Evolutionary conservation across 2,888 invertebrate species (phyloP).

Genomic region (Chrysodeixis includens): DNA sequence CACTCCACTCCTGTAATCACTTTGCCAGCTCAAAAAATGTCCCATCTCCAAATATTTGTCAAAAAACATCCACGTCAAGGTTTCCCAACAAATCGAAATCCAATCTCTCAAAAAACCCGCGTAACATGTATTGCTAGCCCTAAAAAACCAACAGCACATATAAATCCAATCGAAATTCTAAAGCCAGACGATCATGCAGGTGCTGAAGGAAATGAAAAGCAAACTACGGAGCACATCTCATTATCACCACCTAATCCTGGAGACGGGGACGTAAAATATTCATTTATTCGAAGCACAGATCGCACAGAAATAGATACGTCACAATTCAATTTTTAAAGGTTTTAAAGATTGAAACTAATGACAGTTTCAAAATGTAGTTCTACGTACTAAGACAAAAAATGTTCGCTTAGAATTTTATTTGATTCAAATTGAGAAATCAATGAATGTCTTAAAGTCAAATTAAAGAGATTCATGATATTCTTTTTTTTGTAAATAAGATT

Average conservation of each 20-base stretch:
- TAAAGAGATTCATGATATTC: too few relatives aligned
- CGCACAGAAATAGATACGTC: constrained; percentile 47
- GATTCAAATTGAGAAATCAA: too few relatives aligned
- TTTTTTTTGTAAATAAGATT: too few relatives aligned
- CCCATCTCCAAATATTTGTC: background rate
- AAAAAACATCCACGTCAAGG: background rate
- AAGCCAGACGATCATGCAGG: constrained; percentile 60
- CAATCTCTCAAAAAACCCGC: constrained; percentile 9
- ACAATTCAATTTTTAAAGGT: constrained; percentile 31
- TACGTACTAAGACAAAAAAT: background rate
- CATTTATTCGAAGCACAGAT: constrained; percentile 52
- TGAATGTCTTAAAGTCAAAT: too few relatives aligned
- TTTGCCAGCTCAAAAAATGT: background rate
- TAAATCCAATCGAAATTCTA: constrained; percentile 62
- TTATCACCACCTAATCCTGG: constrained; percentile 71
- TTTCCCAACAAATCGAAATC: background rate
- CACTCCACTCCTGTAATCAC: background rate
- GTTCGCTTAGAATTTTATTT: too few relatives aligned
- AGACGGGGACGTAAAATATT: constrained; percentile 69
- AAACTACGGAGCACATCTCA: constrained; percentile 72
- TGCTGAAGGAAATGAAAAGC: constrained; percentile 73
- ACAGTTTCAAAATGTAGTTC: background rate
- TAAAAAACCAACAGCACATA: constrained; percentile 16
- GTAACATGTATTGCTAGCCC: background rate
- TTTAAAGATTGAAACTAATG: constrained; percentile 13